A percentile compares a stretch with the other conserved stretches of the same genome.
phyloP scores from a whole-genome alignment of 1,140 invertebrate species.

The Amyelois transitella region DNA sequence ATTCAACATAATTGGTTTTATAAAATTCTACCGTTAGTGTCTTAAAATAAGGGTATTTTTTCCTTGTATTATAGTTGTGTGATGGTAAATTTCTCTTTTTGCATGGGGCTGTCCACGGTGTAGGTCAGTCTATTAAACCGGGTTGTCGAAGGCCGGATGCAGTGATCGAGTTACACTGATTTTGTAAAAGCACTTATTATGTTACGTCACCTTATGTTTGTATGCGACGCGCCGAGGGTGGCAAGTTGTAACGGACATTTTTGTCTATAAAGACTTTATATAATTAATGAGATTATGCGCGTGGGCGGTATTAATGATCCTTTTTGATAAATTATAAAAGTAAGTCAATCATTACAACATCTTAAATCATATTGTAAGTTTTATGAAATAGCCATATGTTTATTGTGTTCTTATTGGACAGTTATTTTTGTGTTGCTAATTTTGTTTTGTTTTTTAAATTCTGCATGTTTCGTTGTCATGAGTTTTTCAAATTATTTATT shows the following conservation, averaged over 20 bases:
- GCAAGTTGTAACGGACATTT: constrained; percentile 3
- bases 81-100: constrained; percentile 22
- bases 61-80: not conserved
- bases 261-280: too few relatives aligned
- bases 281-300: too few relatives aligned
- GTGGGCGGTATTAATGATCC: too few relatives aligned
- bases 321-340: too few relatives aligned
- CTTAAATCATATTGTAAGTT: too few relatives aligned
- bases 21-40: not conserved
- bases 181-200: constrained; percentile 57
- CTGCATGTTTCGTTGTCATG: too few relatives aligned
- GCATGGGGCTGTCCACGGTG: constrained; percentile 46
- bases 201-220: constrained; percentile 47
- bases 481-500: too few relatives aligned
- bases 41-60: constrained; percentile 14
- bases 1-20: not conserved
- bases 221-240: constrained; percentile 26
- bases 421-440: too few relatives aligned
- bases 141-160: constrained; percentile 52
- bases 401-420: too few relatives aligned
- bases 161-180: constrained; percentile 62
- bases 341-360: too few relatives aligned
- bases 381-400: too few relatives aligned
- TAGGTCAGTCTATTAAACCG: constrained; percentile 69
- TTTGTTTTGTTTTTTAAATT: too few relatives aligned